Conservation (phyloP, 1,140 invertebrate species). For the Diabrotica virgifera region DNA sequence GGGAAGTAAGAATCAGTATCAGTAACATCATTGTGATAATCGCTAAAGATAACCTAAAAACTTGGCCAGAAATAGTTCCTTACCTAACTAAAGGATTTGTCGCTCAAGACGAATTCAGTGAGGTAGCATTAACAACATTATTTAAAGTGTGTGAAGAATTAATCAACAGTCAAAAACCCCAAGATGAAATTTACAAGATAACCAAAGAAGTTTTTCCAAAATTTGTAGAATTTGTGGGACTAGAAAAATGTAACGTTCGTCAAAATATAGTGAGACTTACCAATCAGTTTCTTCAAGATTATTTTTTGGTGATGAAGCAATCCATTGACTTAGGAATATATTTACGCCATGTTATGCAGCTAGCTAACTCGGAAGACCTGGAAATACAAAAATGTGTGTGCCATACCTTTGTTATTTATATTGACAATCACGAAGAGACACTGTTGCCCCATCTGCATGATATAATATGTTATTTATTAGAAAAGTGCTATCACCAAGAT, state of each 20-base stretch:
- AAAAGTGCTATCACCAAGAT: constrained; percentile 89
- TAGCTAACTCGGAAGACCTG: constrained; percentile 37
- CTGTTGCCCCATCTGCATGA: constrained; percentile 86
- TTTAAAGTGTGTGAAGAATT: constrained; percentile 45
- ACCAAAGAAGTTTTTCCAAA: constrained; percentile 40
- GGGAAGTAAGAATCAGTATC: constrained; percentile 41
- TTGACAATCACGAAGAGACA: constrained; percentile 41
- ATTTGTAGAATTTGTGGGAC: constrained; percentile 33
- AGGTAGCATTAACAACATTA: constrained; percentile 42
- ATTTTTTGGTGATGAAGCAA: constrained; percentile 40
- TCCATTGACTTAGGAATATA: constrained; percentile 37
- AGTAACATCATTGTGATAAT: constrained; percentile 42
- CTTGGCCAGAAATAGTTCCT: constrained; percentile 41
- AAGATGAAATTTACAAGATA: constrained; percentile 37
- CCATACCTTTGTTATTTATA: constrained; percentile 44
- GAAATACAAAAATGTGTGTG: constrained; percentile 43
- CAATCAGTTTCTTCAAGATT: constrained; percentile 44
- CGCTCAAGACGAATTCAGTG: constrained; percentile 37
- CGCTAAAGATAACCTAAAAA: constrained; percentile 39
- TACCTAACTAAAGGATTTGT: constrained; percentile 37
- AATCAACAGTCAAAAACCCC: constrained; percentile 33
- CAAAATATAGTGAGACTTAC: constrained; percentile 36
- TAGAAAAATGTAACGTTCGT: constrained; percentile 34
- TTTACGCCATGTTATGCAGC: constrained; percentile 39
- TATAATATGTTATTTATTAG: constrained; percentile 97